Percentiles rank a stretch among this genome's conserved stretches.
Evolutionary conservation across 2,797 vertebrate genomes (phyloP).

Genomic region (Xiphophorus birchmanni): DNA sequence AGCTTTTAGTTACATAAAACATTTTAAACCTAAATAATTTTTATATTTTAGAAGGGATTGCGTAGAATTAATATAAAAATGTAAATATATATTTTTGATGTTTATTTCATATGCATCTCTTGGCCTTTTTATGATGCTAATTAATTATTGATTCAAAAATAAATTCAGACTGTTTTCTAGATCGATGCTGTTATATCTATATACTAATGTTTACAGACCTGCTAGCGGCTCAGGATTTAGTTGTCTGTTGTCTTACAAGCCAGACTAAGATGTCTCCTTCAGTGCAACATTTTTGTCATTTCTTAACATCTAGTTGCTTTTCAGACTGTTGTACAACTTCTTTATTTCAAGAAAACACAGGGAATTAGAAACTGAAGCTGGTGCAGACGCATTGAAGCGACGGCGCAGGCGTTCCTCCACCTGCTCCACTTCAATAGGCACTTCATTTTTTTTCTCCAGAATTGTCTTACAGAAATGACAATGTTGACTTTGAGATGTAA

Average conservation of each 20-base stretch:
- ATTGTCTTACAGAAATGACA: no score
- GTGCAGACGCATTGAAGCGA: neutral
- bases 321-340: neutral
- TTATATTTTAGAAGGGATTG: neutral
- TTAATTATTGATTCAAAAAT: no score
- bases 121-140: no score
- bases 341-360: neutral
- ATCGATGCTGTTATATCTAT: neutral
- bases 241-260: neutral
- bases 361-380: neutral
- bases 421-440: neutral
- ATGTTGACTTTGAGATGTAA: neutral
- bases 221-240: neutral
- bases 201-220: neutral
- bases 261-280: neutral
- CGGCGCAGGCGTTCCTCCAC: no score
- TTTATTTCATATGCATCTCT: no score
- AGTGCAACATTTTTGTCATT: neutral
- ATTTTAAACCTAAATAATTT: neutral
- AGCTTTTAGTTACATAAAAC: neutral
- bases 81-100: neutral
- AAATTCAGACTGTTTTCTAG: no score
- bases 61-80: neutral
- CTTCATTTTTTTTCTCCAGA: neutral
- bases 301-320: neutral